Base-by-base conservation (phyloP, 2,113 vertebrate species). In the Actenoides hombroni region DNA sequence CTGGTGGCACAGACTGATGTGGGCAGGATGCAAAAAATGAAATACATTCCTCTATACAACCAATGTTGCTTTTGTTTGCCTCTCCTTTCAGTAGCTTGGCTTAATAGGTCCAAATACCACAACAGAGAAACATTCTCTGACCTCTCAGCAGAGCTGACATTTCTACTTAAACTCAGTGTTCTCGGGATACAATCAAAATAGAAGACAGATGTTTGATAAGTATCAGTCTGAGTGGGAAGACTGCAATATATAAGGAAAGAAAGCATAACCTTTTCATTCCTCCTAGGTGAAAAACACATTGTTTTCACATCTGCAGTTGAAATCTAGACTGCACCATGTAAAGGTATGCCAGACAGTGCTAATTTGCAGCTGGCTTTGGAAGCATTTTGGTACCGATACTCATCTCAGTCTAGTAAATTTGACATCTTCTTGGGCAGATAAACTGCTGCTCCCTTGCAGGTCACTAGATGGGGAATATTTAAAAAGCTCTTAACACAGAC, bases 391-490 rank as follows among this genome's bases (percentile, higher is more conserved):
- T 83, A 57, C 54, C 25, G 21, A 67, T 86, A 77, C 11, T 31
- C 28, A 65, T 33, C 59, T 81, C 60, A 70, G 28, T 37, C 76
- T 35, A 90, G 46, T 49, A 70, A 70, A 70, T 70, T 59, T 88
- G 71, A 83, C 54, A 86, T 74, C 19, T 49, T 49, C 59, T 46
- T 54, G 64, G 46, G n/a, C 83, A 64, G 69, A 84, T 64, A 86
- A 92, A 86, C 79, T 93, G 85, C 80, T 88, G 63, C 68, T 90
- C n/a, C 21, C 25, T 90, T 59, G n/a, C 63, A 92, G 91, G 92
- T 96, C 92, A 93, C 76, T 95, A 67, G 85, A 88, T 11, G 68
- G 37, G 83, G 63, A 95, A 86, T 88, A 83, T 92, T 92, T 59
- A 21, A 83, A 76, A 20, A 59, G 15, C 13, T 67, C n/a, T 77